Conservation (phyloP, 2,113 vertebrate genomes). For the Zeus faber region DNA sequence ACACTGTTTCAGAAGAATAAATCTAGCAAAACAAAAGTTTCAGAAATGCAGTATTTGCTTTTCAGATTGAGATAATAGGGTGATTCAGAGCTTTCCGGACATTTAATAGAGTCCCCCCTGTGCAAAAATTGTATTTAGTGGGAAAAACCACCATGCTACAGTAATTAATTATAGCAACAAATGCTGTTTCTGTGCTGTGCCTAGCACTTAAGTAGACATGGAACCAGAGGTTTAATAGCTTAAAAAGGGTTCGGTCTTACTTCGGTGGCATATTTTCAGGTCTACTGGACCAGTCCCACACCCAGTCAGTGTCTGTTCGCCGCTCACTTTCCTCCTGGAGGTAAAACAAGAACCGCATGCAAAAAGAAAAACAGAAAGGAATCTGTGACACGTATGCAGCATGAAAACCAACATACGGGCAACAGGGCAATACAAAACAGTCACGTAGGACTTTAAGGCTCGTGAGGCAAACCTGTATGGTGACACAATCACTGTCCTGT, state of each 20-base stretch:
- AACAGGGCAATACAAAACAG: neutral
- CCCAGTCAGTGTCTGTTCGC: conserved; percentile 65
- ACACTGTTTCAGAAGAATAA: too few species aligned
- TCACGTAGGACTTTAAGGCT: neutral
- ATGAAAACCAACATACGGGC: neutral
- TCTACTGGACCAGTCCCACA: conserved; percentile 79
- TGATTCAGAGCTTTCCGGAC: neutral
- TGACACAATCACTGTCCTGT: conserved; percentile 66
- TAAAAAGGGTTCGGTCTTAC: conserved; percentile 46
- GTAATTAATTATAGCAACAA: neutral
- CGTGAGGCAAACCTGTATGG: conserved; percentile 62
- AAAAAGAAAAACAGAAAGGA: neutral
- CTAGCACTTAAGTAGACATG: too few species aligned
- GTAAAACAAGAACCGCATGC: neutral
- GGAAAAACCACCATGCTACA: neutral
- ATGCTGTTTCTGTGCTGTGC: neutral
- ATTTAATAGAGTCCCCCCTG: neutral
- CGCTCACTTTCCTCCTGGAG: conserved; percentile 64
- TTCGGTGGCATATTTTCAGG: conserved; percentile 77
- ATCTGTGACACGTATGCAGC: neutral
- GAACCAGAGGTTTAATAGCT: conserved; percentile 2
- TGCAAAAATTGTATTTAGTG: too few species aligned
- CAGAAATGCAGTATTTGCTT: conserved; percentile 9
- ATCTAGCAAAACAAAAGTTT: too few species aligned
- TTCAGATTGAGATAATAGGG: neutral